These are phyloP conservation scores for Lycia hirtaria DNA, from an alignment of 2,888 invertebrate species.

Conservation along the genomic window DNA sequence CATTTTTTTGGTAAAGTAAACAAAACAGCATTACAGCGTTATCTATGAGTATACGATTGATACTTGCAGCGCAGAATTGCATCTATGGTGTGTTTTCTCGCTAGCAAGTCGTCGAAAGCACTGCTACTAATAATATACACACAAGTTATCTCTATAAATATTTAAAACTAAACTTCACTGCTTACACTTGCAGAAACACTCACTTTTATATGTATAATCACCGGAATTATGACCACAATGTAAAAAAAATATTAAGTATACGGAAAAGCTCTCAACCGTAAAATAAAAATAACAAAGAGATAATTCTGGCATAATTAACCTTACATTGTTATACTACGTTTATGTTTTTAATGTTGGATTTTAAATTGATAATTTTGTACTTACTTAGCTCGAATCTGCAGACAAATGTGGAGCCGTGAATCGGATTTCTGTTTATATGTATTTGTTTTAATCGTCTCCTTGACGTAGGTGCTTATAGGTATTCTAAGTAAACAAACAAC, in stretches of 20 bases:
- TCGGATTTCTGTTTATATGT: conserved; percentile 30
- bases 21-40: no score
- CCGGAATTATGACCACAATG: background rate
- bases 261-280: background rate
- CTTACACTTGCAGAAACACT: no score
- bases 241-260: background rate
- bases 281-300: background rate
- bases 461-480: conserved; percentile 12
- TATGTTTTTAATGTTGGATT: background rate
- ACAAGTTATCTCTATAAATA: no score
- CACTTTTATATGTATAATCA: no score
- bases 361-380: conserved; percentile 5
- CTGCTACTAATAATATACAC: no score
- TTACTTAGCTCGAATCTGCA: conserved; percentile 11
- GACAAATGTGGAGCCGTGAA: conserved; percentile 12
- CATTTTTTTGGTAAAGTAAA: no score
- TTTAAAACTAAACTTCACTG: no score
- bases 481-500: background rate
- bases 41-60: no score
- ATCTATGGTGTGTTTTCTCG: no score
- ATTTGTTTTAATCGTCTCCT: conserved; percentile 10
- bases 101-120: no score
- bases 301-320: background rate
- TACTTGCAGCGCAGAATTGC: no score
- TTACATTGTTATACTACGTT: background rate